Base-by-base conservation (phyloP, 2,113 vertebrate species). In the Chlorodrepanis virens region DNA sequence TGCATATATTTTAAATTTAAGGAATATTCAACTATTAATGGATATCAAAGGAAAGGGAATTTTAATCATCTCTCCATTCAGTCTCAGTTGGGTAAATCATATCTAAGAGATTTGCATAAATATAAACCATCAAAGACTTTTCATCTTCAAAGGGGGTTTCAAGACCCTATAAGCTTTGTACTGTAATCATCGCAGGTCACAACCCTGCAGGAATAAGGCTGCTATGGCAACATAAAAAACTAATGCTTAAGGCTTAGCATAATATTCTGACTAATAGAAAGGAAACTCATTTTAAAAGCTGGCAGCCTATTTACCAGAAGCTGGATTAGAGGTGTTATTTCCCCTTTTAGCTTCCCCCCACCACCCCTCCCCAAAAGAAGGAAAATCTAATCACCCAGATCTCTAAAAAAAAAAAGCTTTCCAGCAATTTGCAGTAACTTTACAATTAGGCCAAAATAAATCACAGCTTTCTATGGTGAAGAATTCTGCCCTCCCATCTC, bases 111-210 rank as follows among this genome's bases (percentile, higher is more conserved):
- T 99, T 99, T 99, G 99, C 99, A 99, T 99, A 99, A 99, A 99
- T 99, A 99, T 99, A 99, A 99, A 99, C 99, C 99, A 99, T 99
- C 99, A 99, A 99, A 99, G 99, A 99, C 99, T 99, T 99, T 99
- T 99, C 99, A 99, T 99, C 99, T 99, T 99, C 99, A 99, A 99
- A 99, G 99, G 98, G 99, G 98, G 99, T 99, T 99, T 99, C 99
- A 99, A 99, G 99, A 99, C 99, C 99, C 99, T 99, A 99, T 99
- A 99, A 99, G 99, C 99, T 99, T 99, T 99, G 99, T 99, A 99
- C 99, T 99, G 99, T 99, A 99, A 99, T 99, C 99, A 99, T 99
- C 98, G 98, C 98, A 99, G 99, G 99, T 99, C 99, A 99, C 98
- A 99, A 99, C 99, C 99, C 99, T 99, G 99, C 99, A 99, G 99